Evolutionary conservation across 2,113 vertebrate genomes (phyloP).

Genomic region (Origma solitaria): DNA sequence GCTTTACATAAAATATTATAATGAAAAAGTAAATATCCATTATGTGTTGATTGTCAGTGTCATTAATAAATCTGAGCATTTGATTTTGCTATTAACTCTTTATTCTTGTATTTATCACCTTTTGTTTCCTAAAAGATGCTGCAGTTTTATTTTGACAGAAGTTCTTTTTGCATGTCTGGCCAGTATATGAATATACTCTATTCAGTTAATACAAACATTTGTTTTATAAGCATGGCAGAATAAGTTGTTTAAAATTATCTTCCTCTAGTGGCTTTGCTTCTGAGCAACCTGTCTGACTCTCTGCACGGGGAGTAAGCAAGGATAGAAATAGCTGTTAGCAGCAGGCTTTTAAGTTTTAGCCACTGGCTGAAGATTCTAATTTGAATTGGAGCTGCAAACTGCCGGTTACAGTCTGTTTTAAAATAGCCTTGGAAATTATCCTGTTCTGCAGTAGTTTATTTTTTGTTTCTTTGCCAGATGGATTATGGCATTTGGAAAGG

Average conservation of each 20-base stretch:
- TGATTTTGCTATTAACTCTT: not conserved
- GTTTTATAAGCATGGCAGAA: not conserved
- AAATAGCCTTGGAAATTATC: not conserved
- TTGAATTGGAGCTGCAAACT: not conserved
- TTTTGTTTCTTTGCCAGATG: conserved; percentile 73
- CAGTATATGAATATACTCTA: not conserved
- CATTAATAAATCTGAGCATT: not conserved
- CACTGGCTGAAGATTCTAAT: not conserved
- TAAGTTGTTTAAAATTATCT: not conserved
- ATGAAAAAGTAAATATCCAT: not conserved
- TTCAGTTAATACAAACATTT: not conserved
- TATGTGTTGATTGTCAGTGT: not conserved
- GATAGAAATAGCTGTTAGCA: not conserved
- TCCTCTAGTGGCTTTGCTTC: not conserved
- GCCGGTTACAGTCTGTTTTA: not conserved
- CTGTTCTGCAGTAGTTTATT: not conserved
- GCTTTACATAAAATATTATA: not conserved
- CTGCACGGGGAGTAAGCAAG: not conserved
- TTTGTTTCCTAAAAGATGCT: not conserved
- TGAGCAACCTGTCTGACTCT: not conserved
- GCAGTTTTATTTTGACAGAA: not conserved
- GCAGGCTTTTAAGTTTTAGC: not conserved
- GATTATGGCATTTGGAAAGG: conserved; percentile 86
- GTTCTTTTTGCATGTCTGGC: not conserved
- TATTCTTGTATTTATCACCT: not conserved